These are phyloP conservation scores for Periphyllus acericola DNA, from an alignment of 2,888 invertebrate species.

Conservation along the genomic window DNA sequence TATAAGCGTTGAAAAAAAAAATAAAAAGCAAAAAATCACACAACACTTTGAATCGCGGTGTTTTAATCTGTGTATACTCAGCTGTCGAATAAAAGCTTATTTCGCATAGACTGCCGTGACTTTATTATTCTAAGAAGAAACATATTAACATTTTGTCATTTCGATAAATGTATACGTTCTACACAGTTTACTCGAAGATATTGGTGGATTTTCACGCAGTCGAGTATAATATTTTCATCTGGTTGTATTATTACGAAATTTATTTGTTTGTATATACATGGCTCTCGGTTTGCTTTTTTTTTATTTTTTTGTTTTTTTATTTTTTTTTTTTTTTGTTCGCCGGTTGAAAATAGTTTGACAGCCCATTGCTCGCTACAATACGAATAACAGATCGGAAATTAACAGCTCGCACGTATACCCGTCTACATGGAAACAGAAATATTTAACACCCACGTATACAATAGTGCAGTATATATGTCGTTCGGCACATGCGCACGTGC, in stretches of 20 bases:
- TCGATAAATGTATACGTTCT: too few relatives aligned
- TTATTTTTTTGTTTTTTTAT: too few relatives aligned
- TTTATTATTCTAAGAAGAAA: slow-evolving; percentile 5
- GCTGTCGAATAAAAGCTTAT: slow-evolving; percentile 25
- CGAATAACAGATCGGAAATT: too few relatives aligned
- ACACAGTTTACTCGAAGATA: neutral
- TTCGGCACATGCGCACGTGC: neutral
- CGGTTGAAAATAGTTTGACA: too few relatives aligned
- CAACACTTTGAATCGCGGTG: neutral
- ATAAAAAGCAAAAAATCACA: neutral
- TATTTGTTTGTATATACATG: too few relatives aligned
- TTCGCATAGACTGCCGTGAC: neutral
- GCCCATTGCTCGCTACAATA: too few relatives aligned
- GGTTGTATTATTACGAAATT: too few relatives aligned
- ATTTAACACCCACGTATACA: too few relatives aligned
- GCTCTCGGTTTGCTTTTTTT: too few relatives aligned
- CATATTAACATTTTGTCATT: neutral
- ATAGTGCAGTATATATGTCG: too few relatives aligned
- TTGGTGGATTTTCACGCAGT: neutral
- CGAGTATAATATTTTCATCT: neutral
- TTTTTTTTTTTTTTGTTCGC: neutral
- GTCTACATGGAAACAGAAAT: too few relatives aligned
- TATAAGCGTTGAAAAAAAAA: neutral
- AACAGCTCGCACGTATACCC: too few relatives aligned
- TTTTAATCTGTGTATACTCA: neutral